Evolutionary conservation across 2,113 vertebrate genomes (phyloP), one percentile per base, ranked within the genome.

Genomic region (Athene cunicularia): DNA sequence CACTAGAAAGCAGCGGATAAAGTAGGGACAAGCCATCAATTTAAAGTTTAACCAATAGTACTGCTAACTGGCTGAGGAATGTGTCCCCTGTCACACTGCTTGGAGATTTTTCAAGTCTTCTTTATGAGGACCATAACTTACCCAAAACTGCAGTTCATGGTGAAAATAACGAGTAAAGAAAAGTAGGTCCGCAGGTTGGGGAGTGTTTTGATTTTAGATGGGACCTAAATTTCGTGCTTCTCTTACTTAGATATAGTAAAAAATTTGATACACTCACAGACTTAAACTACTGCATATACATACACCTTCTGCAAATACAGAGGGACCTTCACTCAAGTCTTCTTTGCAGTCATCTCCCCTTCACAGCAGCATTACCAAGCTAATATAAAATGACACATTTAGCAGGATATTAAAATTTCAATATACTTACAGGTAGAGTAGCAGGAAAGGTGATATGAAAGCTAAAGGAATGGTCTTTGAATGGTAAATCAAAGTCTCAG

Each of bases 171-270:
- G 37, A 89, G 8, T 4, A 41, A 2, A 74, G 56, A 68, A 64
- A 32, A 0, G 1, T 6, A 39, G 4, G 1, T 73, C 33, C 33
- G 45, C 0, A 4, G n/a, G 17, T 41, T 72, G 28, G 5, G 15
- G 22, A 4, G 45, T 35, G 12, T 30, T 80, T 83, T 87, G 14
- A 0, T 80, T 95, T 53, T 2, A 17, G 8, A 16, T 60, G 18
- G 6, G 2, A 86, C 27, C 14, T 86, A 75, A 43, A 68, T 60
- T 67, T 80, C 39, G 35, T 47, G 23, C 59, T 80, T 92, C 32
- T 28, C 18, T 63, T 26, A 59, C 53, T 39, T 28, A 30, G 5
- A 52, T 3, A 37, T 11, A 82, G 39, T 8, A 28, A 59, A n/a
- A 86, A 83, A 86, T 43, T 45, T 39, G 55, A 33, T 53, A 58